phyloP scores from a whole-genome alignment of 2,888 invertebrate genomes.

The Therioaphis trifolii region DNA sequence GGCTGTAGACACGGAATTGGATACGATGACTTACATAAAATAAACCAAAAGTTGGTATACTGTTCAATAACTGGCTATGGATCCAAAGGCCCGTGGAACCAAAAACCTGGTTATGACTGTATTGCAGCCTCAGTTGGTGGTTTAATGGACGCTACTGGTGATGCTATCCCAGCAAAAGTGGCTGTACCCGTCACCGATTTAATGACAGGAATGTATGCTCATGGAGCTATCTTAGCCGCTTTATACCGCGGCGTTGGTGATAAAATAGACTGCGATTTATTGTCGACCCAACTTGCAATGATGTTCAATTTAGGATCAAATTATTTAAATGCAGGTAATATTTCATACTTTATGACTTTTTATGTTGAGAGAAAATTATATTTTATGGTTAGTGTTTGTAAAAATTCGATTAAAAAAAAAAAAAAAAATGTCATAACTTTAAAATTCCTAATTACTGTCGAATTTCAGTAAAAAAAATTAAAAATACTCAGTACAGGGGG shows the following conservation, averaged over 20 bases:
- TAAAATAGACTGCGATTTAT: slow-evolving; percentile 91
- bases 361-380: too few relatives aligned
- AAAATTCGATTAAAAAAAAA: too few relatives aligned
- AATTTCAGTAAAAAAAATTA: too few relatives aligned
- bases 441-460: too few relatives aligned
- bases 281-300: slow-evolving; percentile 90
- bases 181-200: slow-evolving; percentile 94
- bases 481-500: too few relatives aligned
- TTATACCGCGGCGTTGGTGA: slow-evolving; percentile 86
- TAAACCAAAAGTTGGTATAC: slow-evolving; percentile 86
- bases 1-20: slow-evolving; percentile 76
- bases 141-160: slow-evolving; percentile 87
- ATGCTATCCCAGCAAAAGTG: slow-evolving; percentile 88
- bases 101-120: slow-evolving; percentile 94
- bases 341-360: too few relatives aligned
- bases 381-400: too few relatives aligned
- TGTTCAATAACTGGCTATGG: slow-evolving; percentile 96
- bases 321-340: slow-evolving; percentile 86
- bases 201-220: slow-evolving; percentile 92
- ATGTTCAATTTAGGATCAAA: slow-evolving; percentile 90
- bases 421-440: too few relatives aligned
- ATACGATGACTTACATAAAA: slow-evolving; percentile 77
- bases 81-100: slow-evolving; percentile 83
- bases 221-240: slow-evolving; percentile 94
- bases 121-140: slow-evolving; percentile 95